Percentiles rank a stretch among this genome's conserved stretches.
Evolutionary conservation across 1,140 invertebrate genomes (phyloP).

Genomic region (Formica selysi): DNA sequence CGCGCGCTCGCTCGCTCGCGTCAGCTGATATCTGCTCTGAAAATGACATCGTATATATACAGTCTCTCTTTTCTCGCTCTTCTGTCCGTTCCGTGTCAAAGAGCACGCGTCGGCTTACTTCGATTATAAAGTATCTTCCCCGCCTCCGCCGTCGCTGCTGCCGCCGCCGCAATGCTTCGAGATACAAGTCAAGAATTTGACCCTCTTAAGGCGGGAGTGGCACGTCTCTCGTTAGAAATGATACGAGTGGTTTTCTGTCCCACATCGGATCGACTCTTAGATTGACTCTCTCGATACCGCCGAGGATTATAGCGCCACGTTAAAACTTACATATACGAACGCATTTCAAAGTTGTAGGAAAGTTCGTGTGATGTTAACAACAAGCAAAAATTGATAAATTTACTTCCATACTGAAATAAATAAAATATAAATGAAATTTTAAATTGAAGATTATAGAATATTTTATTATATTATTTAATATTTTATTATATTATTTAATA

Average conservation of each 20-base stretch:
- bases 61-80: conserved; percentile 45
- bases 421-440: background rate
- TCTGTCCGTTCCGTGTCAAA: conserved; percentile 54
- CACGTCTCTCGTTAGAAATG: conserved; percentile 63
- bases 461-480: too few species aligned
- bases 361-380: background rate
- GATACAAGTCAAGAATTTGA: conserved; percentile 63
- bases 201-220: conserved; percentile 64
- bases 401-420: background rate
- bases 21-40: conserved; percentile 62
- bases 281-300: conserved; percentile 56
- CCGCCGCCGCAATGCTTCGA: conserved; percentile 16
- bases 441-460: background rate
- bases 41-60: conserved; percentile 62
- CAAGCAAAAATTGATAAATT: background rate
- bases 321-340: conserved; percentile 20
- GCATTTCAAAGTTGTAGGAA: conserved; percentile 24
- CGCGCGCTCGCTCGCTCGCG: background rate
- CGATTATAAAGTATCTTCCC: conserved; percentile 68
- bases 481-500: too few species aligned
- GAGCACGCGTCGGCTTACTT: conserved; percentile 48
- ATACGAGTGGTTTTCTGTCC: conserved; percentile 62
- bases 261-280: conserved; percentile 51
- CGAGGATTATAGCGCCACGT: conserved; percentile 43
- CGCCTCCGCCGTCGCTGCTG: background rate